Evolutionary conservation across 2,888 invertebrate species (phyloP).

Genomic region (Pristionchus exspectatus): DNA sequence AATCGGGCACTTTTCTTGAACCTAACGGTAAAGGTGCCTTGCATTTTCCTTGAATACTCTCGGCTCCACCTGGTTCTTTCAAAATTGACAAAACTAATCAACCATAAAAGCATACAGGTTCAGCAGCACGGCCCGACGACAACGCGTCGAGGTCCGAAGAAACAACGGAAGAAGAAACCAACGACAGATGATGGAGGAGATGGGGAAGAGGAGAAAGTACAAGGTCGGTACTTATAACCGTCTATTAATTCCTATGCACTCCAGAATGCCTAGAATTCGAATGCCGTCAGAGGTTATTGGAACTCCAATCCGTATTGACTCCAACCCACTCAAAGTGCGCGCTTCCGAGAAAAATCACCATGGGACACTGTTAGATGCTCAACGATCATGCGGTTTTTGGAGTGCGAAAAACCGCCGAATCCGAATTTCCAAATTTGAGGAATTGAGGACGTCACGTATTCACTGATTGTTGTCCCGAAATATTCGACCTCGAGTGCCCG

Average conservation of each 20-base stretch:
- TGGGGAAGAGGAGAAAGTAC: neutral
- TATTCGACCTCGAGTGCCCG: neutral
- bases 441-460: neutral
- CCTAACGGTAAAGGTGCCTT: too few relatives aligned
- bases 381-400: neutral
- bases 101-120: neutral
- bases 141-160: neutral
- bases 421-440: neutral
- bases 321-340: too few relatives aligned
- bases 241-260: neutral
- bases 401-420: neutral
- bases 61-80: too few relatives aligned
- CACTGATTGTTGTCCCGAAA: neutral
- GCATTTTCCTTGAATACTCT: too few relatives aligned
- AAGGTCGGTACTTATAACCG: neutral
- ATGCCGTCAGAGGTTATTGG: too few relatives aligned
- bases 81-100: neutral
- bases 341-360: too few relatives aligned
- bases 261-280: too few relatives aligned
- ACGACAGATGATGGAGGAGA: neutral
- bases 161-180: constrained; percentile 37
- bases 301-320: too few relatives aligned
- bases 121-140: constrained; percentile 22
- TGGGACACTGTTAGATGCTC: too few relatives aligned
- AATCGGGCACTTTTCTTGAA: too few relatives aligned